A percentile compares a stretch with the other conserved stretches of the same genome.
Conservation (phyloP, 2,797 vertebrate genomes). For the Mormyrops boulengeri region DNA sequence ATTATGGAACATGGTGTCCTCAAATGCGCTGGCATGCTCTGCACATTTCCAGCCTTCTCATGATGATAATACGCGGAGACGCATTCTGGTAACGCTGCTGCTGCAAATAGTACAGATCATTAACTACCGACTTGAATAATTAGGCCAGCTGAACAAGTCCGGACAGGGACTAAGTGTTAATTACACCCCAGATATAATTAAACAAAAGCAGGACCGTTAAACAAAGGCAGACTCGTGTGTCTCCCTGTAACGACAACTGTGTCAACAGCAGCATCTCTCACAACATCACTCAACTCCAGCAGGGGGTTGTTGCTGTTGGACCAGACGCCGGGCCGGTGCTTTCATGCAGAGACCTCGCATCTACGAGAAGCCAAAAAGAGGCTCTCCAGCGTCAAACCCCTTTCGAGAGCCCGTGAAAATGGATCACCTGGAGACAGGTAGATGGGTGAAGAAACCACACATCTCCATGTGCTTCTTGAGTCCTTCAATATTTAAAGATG, state of each 20-base stretch:
- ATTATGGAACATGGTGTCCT: not conserved
- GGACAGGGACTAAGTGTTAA: not conserved
- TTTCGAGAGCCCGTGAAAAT: not conserved
- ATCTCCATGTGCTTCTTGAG: slow-evolving; percentile 42
- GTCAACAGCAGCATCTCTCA: not conserved
- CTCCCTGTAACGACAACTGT: not conserved
- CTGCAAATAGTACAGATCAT: not conserved
- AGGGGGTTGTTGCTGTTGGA: not conserved
- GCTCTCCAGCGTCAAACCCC: not conserved
- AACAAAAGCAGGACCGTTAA: not conserved
- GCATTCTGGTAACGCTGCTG: not conserved
- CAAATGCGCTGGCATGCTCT: not conserved
- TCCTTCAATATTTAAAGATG: slow-evolving; percentile 52
- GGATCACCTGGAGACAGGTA: not conserved
- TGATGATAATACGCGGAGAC: not conserved
- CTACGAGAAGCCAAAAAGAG: not conserved
- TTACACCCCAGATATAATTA: not conserved
- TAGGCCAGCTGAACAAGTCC: not conserved
- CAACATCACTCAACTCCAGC: not conserved
- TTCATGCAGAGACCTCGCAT: not conserved
- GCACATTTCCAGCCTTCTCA: not conserved
- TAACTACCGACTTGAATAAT: not conserved
- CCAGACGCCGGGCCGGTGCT: not conserved
- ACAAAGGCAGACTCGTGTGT: not conserved
- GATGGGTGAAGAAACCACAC: slow-evolving; percentile 40